Evolutionary conservation across 2,113 vertebrate species (phyloP).

Genomic region (Mus musculus): GRCm39 chr1:71715501-71716000

Average conservation of each 20-base stretch:
- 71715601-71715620: no score
- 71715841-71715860: background rate
- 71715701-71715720: no score
- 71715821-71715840: background rate
- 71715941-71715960: slow-evolving; percentile 4
- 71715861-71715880: background rate
- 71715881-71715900: slow-evolving; percentile 14
- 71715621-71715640: no score
- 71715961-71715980: background rate
- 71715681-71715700: no score
- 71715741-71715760: no score
- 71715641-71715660: no score
- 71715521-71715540: background rate
- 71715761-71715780: slow-evolving; percentile 42
- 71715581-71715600: no score
- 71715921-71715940: background rate
- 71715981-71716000: background rate
- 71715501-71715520: slow-evolving; percentile 17
- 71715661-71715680: no score
- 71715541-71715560: slow-evolving; percentile 49
- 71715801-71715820: background rate
- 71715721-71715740: no score
- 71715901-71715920: background rate
- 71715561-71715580: background rate
- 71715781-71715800: slow-evolving; percentile 17